Evolutionary conservation across 1,140 invertebrate species (phyloP), one percentile per base, ranked within the genome.

Genomic region (Aphelenchoides besseyi): DNA sequence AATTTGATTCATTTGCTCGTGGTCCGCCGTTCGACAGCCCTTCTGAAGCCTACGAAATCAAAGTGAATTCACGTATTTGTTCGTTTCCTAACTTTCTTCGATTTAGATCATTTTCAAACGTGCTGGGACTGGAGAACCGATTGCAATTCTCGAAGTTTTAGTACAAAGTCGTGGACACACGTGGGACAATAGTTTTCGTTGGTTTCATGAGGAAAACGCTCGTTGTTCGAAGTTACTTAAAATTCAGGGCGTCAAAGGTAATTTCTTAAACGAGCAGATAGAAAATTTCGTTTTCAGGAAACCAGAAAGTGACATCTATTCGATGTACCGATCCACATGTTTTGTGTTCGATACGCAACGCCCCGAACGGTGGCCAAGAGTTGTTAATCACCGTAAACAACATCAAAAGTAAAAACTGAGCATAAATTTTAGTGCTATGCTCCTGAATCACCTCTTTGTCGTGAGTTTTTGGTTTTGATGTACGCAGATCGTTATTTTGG

Each of bases 261-360:
- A 23, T 75, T 48, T 12, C 41, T 48, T 48, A 12, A 48, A 16
- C 41, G 41, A 48, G 12, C 41, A n/a, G 41, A 48, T 48, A 16
- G 23, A 48, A 73, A 29, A 32, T 73, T 68, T 69, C 30, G n/a
- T 1, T 73, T 78, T 54, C 30, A 79, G 73, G 61, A 8, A 74
- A 74, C 66, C 35, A 71, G 36, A 32, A 64, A 12, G 55, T 82
- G 23, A 12, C 32, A 32, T 36, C 64, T 16, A 5, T 78, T 28
- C 54, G 79, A 18, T 36, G 33, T 23, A 69, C 76, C 3, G 74
- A 81, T 68, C 76, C 76, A 36, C 68, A 71, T 18, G 76, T 78
- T n/a, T 53, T 78, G 23, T 74, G 59, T 35, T 63, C 41, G 18
- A 16, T 78, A 29, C n/a, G 74, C 28, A 62, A 37, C 66, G 35